A percentile compares a stretch with the other conserved stretches of the same genome.
Conservation (phyloP, 2,888 invertebrate genomes). For the Drosophila falleni region DNA sequence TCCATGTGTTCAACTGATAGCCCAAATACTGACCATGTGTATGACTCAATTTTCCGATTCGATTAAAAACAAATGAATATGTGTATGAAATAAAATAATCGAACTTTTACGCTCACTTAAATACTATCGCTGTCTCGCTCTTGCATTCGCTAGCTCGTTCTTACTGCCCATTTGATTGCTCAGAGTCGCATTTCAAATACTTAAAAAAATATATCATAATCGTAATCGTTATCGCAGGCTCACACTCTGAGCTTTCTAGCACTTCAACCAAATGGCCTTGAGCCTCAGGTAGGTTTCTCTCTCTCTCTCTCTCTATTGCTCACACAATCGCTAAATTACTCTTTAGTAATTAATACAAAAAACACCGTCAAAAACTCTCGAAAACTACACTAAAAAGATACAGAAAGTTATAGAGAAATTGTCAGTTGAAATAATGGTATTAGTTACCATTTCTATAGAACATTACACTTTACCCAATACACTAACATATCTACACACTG, state of each 20-base stretch:
- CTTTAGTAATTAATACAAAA: slow-evolving; percentile 1
- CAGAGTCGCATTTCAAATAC: slow-evolving; percentile 49
- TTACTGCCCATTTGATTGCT: slow-evolving; percentile 46
- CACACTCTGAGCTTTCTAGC: slow-evolving; percentile 49
- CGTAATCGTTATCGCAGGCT: slow-evolving; percentile 45
- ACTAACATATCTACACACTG: slow-evolving; percentile 7
- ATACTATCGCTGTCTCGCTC: slow-evolving; percentile 67
- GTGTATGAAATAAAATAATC: slow-evolving; percentile 26
- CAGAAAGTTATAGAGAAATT: slow-evolving; percentile 15
- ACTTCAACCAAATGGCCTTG: slow-evolving; percentile 39
- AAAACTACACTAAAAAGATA: slow-evolving; percentile 20
- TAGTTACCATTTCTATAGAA: slow-evolving; percentile 9
- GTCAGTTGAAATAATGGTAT: slow-evolving; percentile 13
- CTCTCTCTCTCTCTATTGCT: slow-evolving; percentile 38
- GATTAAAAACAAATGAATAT: slow-evolving; percentile 8
- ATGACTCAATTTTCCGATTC: slow-evolving; percentile 4
- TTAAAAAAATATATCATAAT: slow-evolving; percentile 26
- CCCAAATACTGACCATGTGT: background rate
- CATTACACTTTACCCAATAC: slow-evolving; percentile 15
- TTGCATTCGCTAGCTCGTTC: slow-evolving; percentile 72
- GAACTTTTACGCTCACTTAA: slow-evolving; percentile 43
- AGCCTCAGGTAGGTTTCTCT: slow-evolving; percentile 70
- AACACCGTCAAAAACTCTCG: slow-evolving; percentile 21
- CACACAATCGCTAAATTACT: slow-evolving; percentile 18
- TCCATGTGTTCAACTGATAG: background rate